These are phyloP conservation scores for Australoheros facetus DNA, from an alignment of 2,797 vertebrate species.

Conservation along the genomic window DNA sequence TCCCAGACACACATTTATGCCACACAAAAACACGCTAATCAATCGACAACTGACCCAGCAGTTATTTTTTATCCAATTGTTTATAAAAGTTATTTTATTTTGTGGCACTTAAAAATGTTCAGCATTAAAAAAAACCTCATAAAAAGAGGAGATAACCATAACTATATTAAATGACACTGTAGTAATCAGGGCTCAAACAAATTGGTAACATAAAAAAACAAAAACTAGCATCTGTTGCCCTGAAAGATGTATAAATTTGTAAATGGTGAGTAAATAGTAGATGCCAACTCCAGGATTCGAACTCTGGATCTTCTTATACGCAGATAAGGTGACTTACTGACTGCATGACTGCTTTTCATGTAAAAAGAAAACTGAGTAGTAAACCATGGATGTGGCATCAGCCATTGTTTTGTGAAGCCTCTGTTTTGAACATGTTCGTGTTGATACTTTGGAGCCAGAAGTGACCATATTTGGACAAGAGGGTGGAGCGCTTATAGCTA, in stretches of 20 bases:
- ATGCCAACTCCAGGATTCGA: not conserved
- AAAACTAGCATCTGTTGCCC: not conserved
- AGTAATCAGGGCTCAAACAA: not conserved
- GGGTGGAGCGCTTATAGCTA: not conserved
- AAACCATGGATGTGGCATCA: not conserved
- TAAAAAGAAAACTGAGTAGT: not conserved
- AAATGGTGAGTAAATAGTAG: not conserved
- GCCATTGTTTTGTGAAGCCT: not conserved
- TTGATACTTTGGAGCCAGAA: not conserved
- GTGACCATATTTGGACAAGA: not conserved
- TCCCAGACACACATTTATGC: not conserved
- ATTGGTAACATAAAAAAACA: not conserved
- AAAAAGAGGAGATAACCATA: not conserved
- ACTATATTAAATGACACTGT: not conserved
- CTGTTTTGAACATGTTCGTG: not conserved
- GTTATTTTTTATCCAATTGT: not conserved
- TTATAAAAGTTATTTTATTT: constrained; percentile 1
- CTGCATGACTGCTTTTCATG: not conserved
- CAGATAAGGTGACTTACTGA: not conserved
- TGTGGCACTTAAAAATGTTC: not conserved
- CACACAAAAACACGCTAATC: not conserved
- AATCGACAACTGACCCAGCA: not conserved
- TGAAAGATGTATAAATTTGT: not conserved
- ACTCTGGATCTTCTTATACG: not conserved
- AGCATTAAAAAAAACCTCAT: not conserved